Evolutionary conservation across 1,140 invertebrate genomes (phyloP).

Genomic region (Venustaconcha ellipsiformis): DNA sequence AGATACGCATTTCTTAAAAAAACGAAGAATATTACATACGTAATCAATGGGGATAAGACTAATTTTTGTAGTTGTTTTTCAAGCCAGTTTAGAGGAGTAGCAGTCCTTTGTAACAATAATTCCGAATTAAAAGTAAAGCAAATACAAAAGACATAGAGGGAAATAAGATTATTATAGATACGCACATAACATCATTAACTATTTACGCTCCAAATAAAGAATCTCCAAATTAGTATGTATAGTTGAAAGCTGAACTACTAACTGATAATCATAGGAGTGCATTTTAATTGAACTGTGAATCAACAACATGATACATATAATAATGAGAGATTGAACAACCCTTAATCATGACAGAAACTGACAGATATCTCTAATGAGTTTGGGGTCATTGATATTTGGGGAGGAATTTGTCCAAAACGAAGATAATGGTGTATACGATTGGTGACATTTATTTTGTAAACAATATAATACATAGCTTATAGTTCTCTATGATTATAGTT

Average conservation of each 20-base stretch:
- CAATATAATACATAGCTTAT: too few species aligned
- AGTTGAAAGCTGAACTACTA: background rate
- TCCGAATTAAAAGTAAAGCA: slow-evolving; percentile 14
- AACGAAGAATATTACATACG: background rate
- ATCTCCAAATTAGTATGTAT: slow-evolving; percentile 4
- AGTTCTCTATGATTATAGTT: too few species aligned
- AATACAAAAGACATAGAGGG: slow-evolving; percentile 7
- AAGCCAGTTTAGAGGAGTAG: slow-evolving; percentile 16
- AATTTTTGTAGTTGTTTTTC: slow-evolving; percentile 3
- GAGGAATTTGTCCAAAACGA: slow-evolving; percentile 2
- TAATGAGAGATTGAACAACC: slow-evolving; percentile 18
- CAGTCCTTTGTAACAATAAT: slow-evolving; percentile 23
- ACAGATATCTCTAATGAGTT: background rate
- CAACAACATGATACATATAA: slow-evolving; percentile 13
- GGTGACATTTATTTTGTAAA: too few species aligned
- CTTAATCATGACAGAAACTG: slow-evolving; percentile 1
- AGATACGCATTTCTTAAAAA: slow-evolving; percentile 16
- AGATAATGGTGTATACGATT: background rate
- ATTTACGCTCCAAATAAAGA: slow-evolving; percentile 30
- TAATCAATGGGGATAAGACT: background rate
- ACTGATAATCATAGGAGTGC: slow-evolving; percentile 3
- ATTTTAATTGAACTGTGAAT: slow-evolving; percentile 22
- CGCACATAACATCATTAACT: slow-evolving; percentile 1
- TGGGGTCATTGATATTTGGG: slow-evolving; percentile 15
- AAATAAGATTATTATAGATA: slow-evolving; percentile 15